Evolutionary conservation across 2,888 invertebrate genomes (phyloP).

Genomic region (Drosophila falleni): DNA sequence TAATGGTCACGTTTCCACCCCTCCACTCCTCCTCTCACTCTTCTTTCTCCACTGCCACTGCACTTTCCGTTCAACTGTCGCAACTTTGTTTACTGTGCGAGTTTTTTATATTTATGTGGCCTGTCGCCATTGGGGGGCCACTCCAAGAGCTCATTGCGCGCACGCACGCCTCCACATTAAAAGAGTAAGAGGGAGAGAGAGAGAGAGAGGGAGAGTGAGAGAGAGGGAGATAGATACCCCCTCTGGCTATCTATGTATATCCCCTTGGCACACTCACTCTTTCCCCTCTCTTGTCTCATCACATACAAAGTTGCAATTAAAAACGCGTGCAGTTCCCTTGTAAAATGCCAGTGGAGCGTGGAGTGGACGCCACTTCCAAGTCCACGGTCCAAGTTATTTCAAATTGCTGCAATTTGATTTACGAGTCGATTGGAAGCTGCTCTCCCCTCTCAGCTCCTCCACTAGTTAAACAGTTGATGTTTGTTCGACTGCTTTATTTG

Average conservation of each 20-base stretch:
- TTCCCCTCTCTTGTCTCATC: background rate
- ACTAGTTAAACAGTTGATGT: slow-evolving; percentile 12
- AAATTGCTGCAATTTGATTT: slow-evolving; percentile 62
- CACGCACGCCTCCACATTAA: slow-evolving; percentile 51
- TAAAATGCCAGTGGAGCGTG: slow-evolving; percentile 57
- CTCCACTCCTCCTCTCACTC: background rate
- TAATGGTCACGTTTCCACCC: slow-evolving; percentile 57
- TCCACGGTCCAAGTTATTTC: slow-evolving; percentile 31
- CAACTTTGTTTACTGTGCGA: slow-evolving; percentile 63
- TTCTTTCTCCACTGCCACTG: slow-evolving; percentile 45
- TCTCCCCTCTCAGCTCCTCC: background rate
- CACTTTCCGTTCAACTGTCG: slow-evolving; percentile 68
- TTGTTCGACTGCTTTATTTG: slow-evolving; percentile 36
- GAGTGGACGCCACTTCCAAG: slow-evolving; percentile 49
- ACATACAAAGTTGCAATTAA: slow-evolving; percentile 57
- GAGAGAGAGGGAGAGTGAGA: no score
- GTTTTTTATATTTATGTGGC: slow-evolving; percentile 58
- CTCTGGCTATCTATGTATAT: slow-evolving; percentile 8
- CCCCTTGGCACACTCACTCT: slow-evolving; percentile 1
- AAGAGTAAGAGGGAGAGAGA: background rate
- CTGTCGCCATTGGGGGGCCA: slow-evolving; percentile 46
- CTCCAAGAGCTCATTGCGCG: slow-evolving; percentile 55
- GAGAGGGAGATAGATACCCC: slow-evolving; percentile 1
- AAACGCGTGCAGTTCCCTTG: slow-evolving; percentile 65
- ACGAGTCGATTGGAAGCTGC: slow-evolving; percentile 47